Conservation (phyloP, 92 coral and sea anemone species). For the Porites cylindrica region DNA sequence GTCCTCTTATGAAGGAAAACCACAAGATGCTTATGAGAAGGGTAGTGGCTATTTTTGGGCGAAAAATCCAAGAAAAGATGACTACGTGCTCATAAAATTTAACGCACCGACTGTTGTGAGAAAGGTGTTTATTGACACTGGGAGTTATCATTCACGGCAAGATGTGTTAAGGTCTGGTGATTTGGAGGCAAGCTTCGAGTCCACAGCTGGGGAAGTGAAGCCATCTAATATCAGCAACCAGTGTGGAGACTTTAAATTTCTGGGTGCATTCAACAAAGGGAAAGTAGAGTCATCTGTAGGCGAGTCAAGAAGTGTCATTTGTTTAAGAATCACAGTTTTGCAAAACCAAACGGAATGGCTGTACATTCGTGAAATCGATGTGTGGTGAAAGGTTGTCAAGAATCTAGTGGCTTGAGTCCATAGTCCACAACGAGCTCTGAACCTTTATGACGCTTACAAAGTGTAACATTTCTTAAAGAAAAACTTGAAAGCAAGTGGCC, state of each 20-base stretch:
- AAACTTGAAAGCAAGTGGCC: background rate
- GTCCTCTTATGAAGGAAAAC: conserved; percentile 14
- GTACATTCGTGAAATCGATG: no score
- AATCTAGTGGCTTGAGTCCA: no score
- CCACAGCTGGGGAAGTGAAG: background rate
- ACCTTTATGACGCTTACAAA: no score
- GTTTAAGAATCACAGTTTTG: conserved; percentile 48
- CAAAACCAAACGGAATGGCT: no score
- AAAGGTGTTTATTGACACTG: conserved; percentile 65
- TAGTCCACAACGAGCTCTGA: no score
- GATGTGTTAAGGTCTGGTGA: conserved; percentile 53
- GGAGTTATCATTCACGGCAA: conserved; percentile 51
- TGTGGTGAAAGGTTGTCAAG: no score
- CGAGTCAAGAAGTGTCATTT: background rate
- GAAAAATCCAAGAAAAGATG: conserved; percentile 20
- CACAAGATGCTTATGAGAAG: conserved; percentile 67
- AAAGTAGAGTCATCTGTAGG: background rate
- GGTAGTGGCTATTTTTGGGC: conserved; percentile 76
- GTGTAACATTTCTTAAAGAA: no score
- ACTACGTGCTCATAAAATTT: conserved; percentile 34
- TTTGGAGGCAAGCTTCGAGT: conserved; percentile 50
- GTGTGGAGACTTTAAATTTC: conserved; percentile 27
- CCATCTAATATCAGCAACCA: background rate
- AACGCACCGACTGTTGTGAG: conserved; percentile 11
- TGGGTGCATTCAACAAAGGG: conserved; percentile 40